Base-by-base conservation (phyloP, 2,888 invertebrate species). In the Diaprepes abbreviatus region DNA sequence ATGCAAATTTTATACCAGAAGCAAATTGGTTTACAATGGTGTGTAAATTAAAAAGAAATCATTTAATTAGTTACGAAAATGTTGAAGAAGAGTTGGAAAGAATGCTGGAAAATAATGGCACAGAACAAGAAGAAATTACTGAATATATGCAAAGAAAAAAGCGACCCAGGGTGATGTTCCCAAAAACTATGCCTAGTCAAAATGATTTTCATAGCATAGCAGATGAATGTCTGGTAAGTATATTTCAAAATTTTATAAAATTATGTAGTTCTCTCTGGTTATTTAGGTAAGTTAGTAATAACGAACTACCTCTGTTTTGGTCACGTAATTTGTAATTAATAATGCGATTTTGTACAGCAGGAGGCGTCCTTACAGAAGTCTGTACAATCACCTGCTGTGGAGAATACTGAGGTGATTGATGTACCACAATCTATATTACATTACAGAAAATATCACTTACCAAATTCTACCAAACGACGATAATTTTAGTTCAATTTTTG, bases 11-110 rank as follows among this genome's bases (percentile, higher is more conserved):
- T 16, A 19, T 17, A 55, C 55, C 55, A 4, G 55, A 55, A 35
- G 55, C 14, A 21, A 55, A 55, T 33, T 55, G 55, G 55, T 55
- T 35, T 19, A 36, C 14, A 12, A 31, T 55, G 12, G 33, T 16
- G n/a, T 55, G 55, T 21, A 55, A 35, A 55, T 36, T 55, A 35
- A 55, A 55, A 55, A 33, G 55, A 55, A 55, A 55, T 36, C 35
- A 55, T 55, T 33, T 55, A 19, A 17, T 17, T 14, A 55, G 16
- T n/a, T 35, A 31, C 12, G 1, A 16, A 35, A 36, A 17, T 16
- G 55, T 36, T 19, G 55, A 55, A 36, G 55, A 55, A 21, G 55
- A 55, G 19, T 19, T 55, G 16, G 33, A 19, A 28, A 55, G 55
- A 17, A 35, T 55, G 55, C 19, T 55, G 21, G 35, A 36, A 28